phyloP scores from a whole-genome alignment of 2,888 invertebrate species.

The Nebria brevicollis region DNA sequence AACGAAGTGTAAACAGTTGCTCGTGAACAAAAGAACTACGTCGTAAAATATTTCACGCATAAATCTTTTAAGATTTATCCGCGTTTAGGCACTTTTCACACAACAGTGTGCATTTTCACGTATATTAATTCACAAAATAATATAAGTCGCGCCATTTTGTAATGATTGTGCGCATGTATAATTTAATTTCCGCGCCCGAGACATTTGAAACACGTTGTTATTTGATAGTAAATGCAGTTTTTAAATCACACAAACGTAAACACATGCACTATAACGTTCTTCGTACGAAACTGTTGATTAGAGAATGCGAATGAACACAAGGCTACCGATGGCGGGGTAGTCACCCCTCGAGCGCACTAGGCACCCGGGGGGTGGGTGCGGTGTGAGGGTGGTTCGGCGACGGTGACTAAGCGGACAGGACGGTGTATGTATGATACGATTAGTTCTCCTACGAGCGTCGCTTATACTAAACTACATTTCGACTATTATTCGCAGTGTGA shows the following conservation, averaged over 20 bases:
- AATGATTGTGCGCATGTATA: too few relatives aligned
- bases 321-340: slow-evolving; percentile 10
- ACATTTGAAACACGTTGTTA: too few relatives aligned
- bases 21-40: slow-evolving; percentile 33
- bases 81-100: neutral
- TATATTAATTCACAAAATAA: too few relatives aligned
- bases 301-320: slow-evolving; percentile 35
- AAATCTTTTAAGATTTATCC: slow-evolving; percentile 22
- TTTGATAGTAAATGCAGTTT: too few relatives aligned
- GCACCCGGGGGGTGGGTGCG: slow-evolving; percentile 9
- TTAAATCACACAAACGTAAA: neutral
- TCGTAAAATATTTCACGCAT: slow-evolving; percentile 29
- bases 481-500: neutral
- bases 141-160: too few relatives aligned
- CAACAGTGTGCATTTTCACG: neutral
- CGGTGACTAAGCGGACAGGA: slow-evolving; percentile 47
- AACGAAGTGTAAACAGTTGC: slow-evolving; percentile 36
- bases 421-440: slow-evolving; percentile 43
- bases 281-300: slow-evolving; percentile 46
- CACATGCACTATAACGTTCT: slow-evolving; percentile 9
- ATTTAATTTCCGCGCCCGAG: too few relatives aligned
- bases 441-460: slow-evolving; percentile 13
- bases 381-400: slow-evolving; percentile 14
- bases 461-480: neutral
- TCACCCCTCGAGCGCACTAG: neutral